phyloP scores from a whole-genome alignment of 1,140 invertebrate genomes.

The Drosophila sp. region DNA sequence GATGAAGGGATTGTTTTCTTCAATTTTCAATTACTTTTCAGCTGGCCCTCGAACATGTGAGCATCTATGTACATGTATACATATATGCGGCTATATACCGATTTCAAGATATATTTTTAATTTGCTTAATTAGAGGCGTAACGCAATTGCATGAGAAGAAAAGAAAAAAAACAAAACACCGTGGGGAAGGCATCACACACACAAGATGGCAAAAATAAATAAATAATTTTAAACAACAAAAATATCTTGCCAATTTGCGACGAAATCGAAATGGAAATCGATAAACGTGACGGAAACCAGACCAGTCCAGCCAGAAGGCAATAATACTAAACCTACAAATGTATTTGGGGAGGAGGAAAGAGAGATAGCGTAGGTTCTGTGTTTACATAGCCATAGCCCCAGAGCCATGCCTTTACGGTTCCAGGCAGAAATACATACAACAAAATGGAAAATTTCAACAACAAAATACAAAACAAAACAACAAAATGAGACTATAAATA shows the following conservation, averaged over 20 bases:
- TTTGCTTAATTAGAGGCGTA: constrained; percentile 23
- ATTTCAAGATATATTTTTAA: constrained; percentile 25
- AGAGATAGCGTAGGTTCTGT: not conserved
- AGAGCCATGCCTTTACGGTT: constrained; percentile 2
- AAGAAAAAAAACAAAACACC: not conserved
- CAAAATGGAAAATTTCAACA: constrained; percentile 22
- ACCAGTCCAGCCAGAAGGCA: constrained; percentile 7
- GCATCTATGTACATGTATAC: not conserved
- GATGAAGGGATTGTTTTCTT: no score
- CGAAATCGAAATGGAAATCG: constrained; percentile 19
- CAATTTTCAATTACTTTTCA: not conserved
- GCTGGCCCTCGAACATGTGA: not conserved
- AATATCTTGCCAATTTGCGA: constrained; percentile 5
- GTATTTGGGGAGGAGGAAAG: not conserved
- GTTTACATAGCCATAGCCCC: not conserved
- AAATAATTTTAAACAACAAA: constrained; percentile 16
- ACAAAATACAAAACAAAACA: constrained; percentile 1
- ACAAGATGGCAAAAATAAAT: constrained; percentile 16
- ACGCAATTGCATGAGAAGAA: constrained; percentile 1
- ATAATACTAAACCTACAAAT: constrained; percentile 3
- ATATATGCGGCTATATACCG: not conserved
- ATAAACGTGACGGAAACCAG: constrained; percentile 16
- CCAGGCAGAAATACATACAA: constrained; percentile 10
- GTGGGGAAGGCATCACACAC: not conserved
- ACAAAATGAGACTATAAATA: constrained; percentile 20